Evolutionary conservation across 1,140 invertebrate species (phyloP), one percentile per base, ranked within the genome.

Genomic region (Penaeus indicus): DNA sequence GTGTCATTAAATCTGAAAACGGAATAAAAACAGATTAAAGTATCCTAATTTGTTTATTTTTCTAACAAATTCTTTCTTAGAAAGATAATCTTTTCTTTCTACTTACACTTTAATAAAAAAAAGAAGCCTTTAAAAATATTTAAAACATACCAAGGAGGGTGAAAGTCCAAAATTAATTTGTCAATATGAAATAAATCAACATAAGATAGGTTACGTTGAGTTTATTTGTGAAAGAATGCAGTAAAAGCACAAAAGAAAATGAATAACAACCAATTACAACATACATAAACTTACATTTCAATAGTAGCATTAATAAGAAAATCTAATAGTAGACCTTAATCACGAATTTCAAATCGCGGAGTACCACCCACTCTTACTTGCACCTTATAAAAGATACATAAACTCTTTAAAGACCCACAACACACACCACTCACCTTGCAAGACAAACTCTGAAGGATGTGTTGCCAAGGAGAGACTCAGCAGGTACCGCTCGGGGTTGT

Each of bases 401-500:
- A 54, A 54, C 21, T 2, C 22, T 21, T 7, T 3, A 42, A 10
- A 78, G 21, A 25, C 1, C 21, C 13, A 69, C 75, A 79, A 81
- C 75, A 62, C 54, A 90, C 67, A 21, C n/a, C 21, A 72, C 75
- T 42, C 91, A 92, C 96, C 95, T 91, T 94, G 93, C 25, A 96
- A 92, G 19, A 96, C 94, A 47, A 94, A 93, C 11, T 93, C 91
- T 67, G 94, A 93, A 5, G 95, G 95, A 91, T 95, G 94, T 13
- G 94, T 93, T 21, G 95, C 94, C 7, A 96, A 92, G 0, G 96
- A 96, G 21, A 96, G 91, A 0, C 95, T 94, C 94, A 96, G 95
- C 1, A 97, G 92, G 92, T 97, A 97, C 86, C 96, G 93, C 91
- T 97, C 96, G 8, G 94, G 94, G 22, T 94, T 92, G 85, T 96